Conservation (phyloP, 1,140 invertebrate species). For the Pomacea maculata region DNA sequence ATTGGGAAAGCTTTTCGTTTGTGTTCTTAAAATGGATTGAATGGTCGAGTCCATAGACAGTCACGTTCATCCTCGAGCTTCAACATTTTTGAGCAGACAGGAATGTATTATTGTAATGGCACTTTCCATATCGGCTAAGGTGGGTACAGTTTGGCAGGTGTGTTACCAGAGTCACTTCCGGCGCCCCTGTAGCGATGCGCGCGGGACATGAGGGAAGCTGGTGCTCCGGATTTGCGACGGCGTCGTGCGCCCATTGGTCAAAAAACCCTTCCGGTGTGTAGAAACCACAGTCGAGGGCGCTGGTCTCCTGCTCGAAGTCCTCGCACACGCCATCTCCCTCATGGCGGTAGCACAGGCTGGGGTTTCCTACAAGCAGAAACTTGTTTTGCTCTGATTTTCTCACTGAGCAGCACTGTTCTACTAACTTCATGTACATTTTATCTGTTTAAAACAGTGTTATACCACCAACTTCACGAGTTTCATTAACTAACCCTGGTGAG, state of each 20-base stretch:
- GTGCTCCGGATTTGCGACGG: slow-evolving; percentile 38
- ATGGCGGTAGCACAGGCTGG: slow-evolving; percentile 49
- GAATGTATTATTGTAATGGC: not conserved
- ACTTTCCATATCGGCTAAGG: not conserved
- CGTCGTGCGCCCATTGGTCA: slow-evolving; percentile 47
- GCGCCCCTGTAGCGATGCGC: slow-evolving; percentile 38
- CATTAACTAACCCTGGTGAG: too few relatives aligned
- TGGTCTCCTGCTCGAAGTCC: slow-evolving; percentile 37
- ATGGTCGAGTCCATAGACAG: too few relatives aligned
- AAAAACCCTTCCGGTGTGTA: slow-evolving; percentile 43
- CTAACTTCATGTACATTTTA: too few relatives aligned
- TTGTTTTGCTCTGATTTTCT: too few relatives aligned
- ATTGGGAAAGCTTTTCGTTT: too few relatives aligned
- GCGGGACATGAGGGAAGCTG: slow-evolving; percentile 36
- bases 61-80: not conserved
- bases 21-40: too few relatives aligned
- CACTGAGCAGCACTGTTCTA: too few relatives aligned
- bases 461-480: too few relatives aligned
- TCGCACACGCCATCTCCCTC: slow-evolving; percentile 51
- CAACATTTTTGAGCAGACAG: not conserved
- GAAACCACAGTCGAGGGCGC: slow-evolving; percentile 47
- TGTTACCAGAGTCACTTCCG: slow-evolving; percentile 30
- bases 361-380: slow-evolving; percentile 31
- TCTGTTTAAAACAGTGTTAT: too few relatives aligned
- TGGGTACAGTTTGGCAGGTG: not conserved